Evolutionary conservation across 2,113 vertebrate species (phyloP).

Genomic region (Tachuris rubrigastra): DNA sequence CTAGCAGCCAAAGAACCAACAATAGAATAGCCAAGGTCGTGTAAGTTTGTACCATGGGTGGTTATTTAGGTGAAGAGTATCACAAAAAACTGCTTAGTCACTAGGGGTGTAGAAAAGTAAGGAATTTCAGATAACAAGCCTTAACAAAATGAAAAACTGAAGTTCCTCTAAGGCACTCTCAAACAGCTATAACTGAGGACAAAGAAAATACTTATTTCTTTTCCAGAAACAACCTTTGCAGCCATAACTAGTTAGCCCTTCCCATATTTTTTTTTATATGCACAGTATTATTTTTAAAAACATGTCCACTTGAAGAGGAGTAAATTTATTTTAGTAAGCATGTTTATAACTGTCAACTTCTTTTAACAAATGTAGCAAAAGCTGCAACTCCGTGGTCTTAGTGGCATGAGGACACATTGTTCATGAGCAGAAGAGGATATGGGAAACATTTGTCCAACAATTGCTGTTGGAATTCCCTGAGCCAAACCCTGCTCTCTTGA

Average conservation of each 20-base stretch:
- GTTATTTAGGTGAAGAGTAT: background rate
- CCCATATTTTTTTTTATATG: background rate
- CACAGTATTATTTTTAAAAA: background rate
- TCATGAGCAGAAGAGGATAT: background rate
- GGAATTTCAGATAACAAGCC: background rate
- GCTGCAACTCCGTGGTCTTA: background rate
- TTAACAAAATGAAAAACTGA: background rate
- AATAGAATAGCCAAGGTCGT: background rate
- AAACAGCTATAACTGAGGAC: background rate
- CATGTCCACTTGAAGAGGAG: background rate
- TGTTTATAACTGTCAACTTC: background rate
- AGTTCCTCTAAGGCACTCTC: background rate
- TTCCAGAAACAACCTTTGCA: background rate
- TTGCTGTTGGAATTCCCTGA: background rate
- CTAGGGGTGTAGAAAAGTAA: background rate
- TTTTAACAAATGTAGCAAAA: background rate
- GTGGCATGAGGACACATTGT: background rate
- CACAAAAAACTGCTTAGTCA: background rate
- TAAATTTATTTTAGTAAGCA: background rate
- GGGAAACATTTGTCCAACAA: constrained; percentile 22
- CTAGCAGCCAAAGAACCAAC: background rate
- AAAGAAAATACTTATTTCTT: background rate
- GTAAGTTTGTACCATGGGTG: background rate
- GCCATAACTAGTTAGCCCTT: background rate
- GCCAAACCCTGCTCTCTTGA: background rate